Percentiles rank a stretch among this genome's conserved stretches.
phyloP scores from a whole-genome alignment of 2,797 vertebrate species.

The Eupleurogrammus muticus region DNA sequence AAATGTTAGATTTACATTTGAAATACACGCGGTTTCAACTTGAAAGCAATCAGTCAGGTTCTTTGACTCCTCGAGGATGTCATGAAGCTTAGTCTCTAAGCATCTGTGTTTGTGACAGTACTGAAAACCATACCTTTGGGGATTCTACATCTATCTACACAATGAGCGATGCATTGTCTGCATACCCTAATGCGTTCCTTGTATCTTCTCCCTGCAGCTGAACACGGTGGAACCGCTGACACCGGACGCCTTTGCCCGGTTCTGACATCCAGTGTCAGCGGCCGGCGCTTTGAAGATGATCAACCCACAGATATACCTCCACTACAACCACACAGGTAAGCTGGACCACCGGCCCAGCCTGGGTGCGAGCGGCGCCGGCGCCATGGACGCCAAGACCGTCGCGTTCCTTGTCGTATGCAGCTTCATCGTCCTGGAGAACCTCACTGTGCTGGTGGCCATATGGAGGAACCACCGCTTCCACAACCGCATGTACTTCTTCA shows the following conservation, averaged over 20 bases:
- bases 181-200: not conserved
- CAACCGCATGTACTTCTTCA: slow-evolving; percentile 99
- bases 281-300: slow-evolving; percentile 64
- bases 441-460: slow-evolving; percentile 93
- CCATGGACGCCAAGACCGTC: slow-evolving; percentile 77
- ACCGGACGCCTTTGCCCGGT: slow-evolving; percentile 32
- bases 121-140: too few species aligned
- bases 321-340: slow-evolving; percentile 95
- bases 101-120: not conserved
- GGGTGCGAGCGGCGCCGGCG: slow-evolving; percentile 32
- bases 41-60: not conserved
- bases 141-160: not conserved
- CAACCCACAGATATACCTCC: slow-evolving; percentile 74
- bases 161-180: not conserved
- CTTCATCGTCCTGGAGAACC: slow-evolving; percentile 94
- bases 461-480: slow-evolving; percentile 96
- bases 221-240: slow-evolving; percentile 34
- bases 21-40: too few species aligned
- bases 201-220: slow-evolving; percentile 39
- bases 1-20: too few species aligned
- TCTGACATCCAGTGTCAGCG: slow-evolving; percentile 68
- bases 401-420: slow-evolving; percentile 89
- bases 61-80: too few species aligned
- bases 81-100: too few species aligned
- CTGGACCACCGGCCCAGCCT: slow-evolving; percentile 79